A percentile compares a stretch with the other conserved stretches of the same genome.
Conservation (phyloP, 2,888 invertebrate genomes). For the Ditylenchus weischeri region DNA sequence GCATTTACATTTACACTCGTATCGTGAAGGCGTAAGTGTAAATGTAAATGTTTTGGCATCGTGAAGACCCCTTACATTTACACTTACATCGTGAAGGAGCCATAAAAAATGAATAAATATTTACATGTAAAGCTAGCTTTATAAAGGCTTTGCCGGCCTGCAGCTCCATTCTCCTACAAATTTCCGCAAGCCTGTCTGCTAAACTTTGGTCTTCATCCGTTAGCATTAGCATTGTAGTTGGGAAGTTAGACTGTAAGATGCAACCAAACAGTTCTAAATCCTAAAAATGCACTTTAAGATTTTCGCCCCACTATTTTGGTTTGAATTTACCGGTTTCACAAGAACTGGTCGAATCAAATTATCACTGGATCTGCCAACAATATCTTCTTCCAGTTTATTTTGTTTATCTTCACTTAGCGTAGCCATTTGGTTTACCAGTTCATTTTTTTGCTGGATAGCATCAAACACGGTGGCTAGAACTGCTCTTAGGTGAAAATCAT, state of each 20-base stretch:
- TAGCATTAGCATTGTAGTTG: constrained; percentile 4
- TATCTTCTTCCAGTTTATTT: constrained; percentile 6
- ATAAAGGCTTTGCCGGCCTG: constrained; percentile 16
- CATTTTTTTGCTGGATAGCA: constrained; percentile 22
- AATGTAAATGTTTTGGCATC: too few relatives aligned
- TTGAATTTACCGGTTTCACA: constrained; percentile 10
- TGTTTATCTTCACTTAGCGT: neutral
- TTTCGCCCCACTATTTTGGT: neutral
- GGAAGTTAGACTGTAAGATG: constrained; percentile 9
- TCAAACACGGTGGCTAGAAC: constrained; percentile 31
- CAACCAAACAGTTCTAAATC: constrained; percentile 19
- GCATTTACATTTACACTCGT: too few relatives aligned
- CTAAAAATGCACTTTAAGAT: neutral
- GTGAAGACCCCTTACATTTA: too few relatives aligned
- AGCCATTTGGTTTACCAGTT: neutral
- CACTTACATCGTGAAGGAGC: too few relatives aligned
- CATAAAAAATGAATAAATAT: too few relatives aligned
- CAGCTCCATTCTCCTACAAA: constrained; percentile 24
- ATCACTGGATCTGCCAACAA: constrained; percentile 19
- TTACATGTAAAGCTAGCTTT: constrained; percentile 5
- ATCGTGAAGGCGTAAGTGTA: too few relatives aligned
- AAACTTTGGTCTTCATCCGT: constrained; percentile 20
- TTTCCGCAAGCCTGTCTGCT: constrained; percentile 24
- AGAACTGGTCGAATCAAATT: constrained; percentile 23
- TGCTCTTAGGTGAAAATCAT: constrained; percentile 34